phyloP scores from a whole-genome alignment of 2,797 vertebrate genomes.

The Bufotes viridis region DNA sequence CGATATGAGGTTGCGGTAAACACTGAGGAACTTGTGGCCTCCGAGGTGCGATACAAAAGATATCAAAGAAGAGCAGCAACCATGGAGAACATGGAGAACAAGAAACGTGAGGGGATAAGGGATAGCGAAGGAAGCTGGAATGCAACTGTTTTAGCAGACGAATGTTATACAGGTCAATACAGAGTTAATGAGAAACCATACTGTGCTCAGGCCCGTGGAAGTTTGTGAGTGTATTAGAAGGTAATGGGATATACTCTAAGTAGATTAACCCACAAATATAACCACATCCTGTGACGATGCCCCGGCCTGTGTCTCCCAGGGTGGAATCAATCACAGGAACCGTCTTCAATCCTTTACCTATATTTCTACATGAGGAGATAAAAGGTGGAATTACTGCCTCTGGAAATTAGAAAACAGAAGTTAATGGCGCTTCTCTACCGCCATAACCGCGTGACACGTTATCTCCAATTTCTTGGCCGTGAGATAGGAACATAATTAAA shows the following conservation, averaged over 20 bases:
- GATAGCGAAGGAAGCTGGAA: no score
- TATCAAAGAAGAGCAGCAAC: no score
- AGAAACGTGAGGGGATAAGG: no score
- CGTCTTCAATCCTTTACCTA: neutral
- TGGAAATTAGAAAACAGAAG: constrained; percentile 61
- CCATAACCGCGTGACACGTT: constrained; percentile 66
- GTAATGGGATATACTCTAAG: constrained; percentile 2
- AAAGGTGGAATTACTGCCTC: constrained; percentile 36
- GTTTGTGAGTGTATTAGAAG: neutral
- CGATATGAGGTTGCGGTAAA: neutral
- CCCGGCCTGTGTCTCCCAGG: neutral
- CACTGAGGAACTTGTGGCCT: no score
- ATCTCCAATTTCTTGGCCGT: constrained; percentile 69
- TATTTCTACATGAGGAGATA: constrained; percentile 43
- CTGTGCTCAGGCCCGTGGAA: neutral
- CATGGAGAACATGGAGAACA: no score
- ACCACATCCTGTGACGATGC: no score
- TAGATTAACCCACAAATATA: constrained; percentile 2
- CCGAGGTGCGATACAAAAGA: no score
- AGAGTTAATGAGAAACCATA: neutral
- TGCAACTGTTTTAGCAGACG: no score
- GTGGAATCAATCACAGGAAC: neutral
- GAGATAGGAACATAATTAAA: constrained; percentile 75
- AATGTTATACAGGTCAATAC: no score
- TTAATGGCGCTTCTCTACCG: constrained; percentile 68